A percentile compares a stretch with the other conserved stretches of the same genome.
Evolutionary conservation across 2,888 invertebrate genomes (phyloP).

Genomic region (Tenthredo amoena): DNA sequence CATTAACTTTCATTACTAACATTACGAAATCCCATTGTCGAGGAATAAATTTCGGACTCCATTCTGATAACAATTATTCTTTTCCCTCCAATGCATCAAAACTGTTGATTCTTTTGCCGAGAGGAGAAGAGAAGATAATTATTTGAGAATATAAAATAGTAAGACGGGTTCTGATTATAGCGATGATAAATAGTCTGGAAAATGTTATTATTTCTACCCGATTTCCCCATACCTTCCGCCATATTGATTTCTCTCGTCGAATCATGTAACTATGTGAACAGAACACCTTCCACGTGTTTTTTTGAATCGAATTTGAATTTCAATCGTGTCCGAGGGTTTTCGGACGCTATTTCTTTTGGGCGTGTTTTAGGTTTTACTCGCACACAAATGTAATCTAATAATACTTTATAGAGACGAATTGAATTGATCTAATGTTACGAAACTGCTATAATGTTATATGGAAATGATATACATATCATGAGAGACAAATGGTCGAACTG

Average conservation of each 20-base stretch:
- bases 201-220: neutral
- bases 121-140: neutral
- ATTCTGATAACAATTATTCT: neutral
- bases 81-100: neutral
- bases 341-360: neutral
- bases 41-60: neutral
- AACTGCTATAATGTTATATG: neutral
- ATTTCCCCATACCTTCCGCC: neutral
- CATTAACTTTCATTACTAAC: neutral
- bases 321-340: neutral
- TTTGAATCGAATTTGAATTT: neutral
- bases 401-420: neutral
- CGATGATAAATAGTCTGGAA: neutral
- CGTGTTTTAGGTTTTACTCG: neutral
- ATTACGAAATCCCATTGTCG: neutral
- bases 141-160: neutral
- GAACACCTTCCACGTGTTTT: neutral
- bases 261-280: neutral
- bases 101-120: neutral
- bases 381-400: neutral
- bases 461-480: slow-evolving; percentile 4
- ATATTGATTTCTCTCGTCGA: slow-evolving; percentile 12
- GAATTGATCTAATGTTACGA: neutral
- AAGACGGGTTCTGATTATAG: neutral
- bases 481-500: neutral